Evolutionary conservation across 2,888 invertebrate species (phyloP).

Genomic region (Chrysolina oricalcia): DNA sequence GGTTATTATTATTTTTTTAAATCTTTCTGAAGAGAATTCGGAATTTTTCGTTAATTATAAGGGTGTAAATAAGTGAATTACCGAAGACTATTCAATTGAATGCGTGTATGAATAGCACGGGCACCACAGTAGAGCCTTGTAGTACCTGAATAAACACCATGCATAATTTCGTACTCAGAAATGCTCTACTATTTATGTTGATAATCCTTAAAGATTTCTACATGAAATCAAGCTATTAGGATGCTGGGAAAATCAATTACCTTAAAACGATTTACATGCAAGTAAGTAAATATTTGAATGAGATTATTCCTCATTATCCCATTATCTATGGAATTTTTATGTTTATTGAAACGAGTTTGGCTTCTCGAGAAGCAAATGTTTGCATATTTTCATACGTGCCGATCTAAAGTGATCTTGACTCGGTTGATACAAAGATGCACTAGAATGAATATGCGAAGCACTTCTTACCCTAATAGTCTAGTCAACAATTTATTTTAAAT

Average conservation of each 20-base stretch:
- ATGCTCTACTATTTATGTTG: background rate
- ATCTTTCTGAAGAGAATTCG: too few relatives aligned
- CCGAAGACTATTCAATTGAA: too few relatives aligned
- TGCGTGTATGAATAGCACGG: too few relatives aligned
- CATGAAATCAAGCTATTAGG: background rate
- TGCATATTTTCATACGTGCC: conserved; percentile 27
- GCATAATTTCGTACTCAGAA: too few relatives aligned
- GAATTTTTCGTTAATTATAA: too few relatives aligned
- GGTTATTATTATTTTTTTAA: too few relatives aligned
- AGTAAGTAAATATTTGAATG: conserved; percentile 8
- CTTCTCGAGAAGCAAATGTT: conserved; percentile 26
- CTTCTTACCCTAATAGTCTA: too few relatives aligned
- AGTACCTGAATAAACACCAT: too few relatives aligned
- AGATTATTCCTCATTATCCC: conserved; percentile 18
- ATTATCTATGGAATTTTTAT: conserved; percentile 15
- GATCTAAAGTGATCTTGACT: background rate
- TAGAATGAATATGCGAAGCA: too few relatives aligned
- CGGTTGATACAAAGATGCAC: background rate
- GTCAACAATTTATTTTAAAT: too few relatives aligned
- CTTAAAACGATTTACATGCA: background rate
- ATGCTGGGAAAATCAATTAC: background rate
- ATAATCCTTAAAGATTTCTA: background rate
- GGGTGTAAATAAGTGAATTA: too few relatives aligned
- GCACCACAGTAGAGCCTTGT: too few relatives aligned
- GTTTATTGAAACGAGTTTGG: conserved; percentile 27